phyloP scores from a whole-genome alignment of 2,113 vertebrate species.

The Pseudorectes ferrugineus region DNA sequence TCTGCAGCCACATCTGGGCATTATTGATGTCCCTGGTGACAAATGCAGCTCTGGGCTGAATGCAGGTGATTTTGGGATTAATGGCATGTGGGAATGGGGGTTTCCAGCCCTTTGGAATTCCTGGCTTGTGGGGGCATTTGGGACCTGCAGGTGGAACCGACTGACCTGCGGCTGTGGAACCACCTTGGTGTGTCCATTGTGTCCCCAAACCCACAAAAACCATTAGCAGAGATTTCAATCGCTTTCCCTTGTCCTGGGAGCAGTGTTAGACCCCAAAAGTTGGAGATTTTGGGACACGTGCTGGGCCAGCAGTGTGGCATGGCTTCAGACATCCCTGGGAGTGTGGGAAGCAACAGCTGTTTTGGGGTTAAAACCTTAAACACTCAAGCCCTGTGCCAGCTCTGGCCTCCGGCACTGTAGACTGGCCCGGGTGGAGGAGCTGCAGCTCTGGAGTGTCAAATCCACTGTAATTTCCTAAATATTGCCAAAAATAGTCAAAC shows the following conservation, averaged over 20 bases:
- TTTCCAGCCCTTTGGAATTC: neutral
- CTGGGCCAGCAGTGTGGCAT: neutral
- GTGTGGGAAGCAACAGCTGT: neutral
- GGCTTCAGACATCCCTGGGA: neutral
- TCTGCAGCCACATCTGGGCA: neutral
- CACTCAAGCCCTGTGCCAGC: neutral
- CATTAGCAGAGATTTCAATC: neutral
- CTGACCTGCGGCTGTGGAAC: fast-evolving
- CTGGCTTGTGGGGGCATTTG: neutral
- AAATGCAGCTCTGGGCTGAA: neutral
- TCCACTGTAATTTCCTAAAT: neutral
- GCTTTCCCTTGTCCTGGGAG: neutral
- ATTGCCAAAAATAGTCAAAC: constrained; percentile 27
- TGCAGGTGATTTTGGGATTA: neutral
- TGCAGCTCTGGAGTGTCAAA: neutral
- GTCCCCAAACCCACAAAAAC: neutral
- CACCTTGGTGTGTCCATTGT: no score
- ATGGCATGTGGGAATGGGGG: neutral
- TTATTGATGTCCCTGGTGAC: neutral
- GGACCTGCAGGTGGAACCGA: neutral
- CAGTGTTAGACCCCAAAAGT: neutral
- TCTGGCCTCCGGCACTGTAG: neutral
- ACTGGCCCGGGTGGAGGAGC: neutral
- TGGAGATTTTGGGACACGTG: fast-evolving
- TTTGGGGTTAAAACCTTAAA: neutral